phyloP scores from a whole-genome alignment of 2,797 vertebrate genomes.

The Acanthurus leucopareius region DNA sequence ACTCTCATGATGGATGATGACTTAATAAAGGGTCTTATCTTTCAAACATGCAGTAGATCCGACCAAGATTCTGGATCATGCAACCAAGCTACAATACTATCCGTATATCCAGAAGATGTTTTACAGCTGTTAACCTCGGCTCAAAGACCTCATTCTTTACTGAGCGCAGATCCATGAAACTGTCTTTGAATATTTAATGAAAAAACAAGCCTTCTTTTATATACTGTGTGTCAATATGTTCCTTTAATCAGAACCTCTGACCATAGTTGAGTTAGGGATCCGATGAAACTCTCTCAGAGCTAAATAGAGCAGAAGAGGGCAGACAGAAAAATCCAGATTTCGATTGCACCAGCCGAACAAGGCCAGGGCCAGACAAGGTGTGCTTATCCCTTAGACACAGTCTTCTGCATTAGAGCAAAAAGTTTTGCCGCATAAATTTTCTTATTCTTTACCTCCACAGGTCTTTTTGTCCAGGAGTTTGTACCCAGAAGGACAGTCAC shows the following conservation, averaged over 20 bases:
- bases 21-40: too few species aligned
- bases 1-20: too few species aligned
- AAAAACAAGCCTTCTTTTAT: too few species aligned
- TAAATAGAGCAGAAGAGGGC: background rate
- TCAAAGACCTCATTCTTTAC: background rate
- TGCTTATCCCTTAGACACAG: background rate
- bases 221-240: background rate
- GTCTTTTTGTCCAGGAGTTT: slow-evolving; percentile 97
- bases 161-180: background rate
- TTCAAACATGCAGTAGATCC: too few species aligned
- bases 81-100: too few species aligned
- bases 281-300: background rate
- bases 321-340: too few species aligned
- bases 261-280: background rate
- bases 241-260: background rate
- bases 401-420: background rate
- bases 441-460: slow-evolving; percentile 91
- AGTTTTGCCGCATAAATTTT: slow-evolving; percentile 8
- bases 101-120: background rate
- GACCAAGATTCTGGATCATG: too few species aligned
- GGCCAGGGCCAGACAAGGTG: background rate
- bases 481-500: slow-evolving; percentile 95
- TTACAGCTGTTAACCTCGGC: background rate
- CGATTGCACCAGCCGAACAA: background rate
- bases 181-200: background rate